Evolutionary conservation across 2,797 vertebrate genomes (phyloP), one percentile per base, ranked within the genome.

Genomic region (Chiloscyllium punctatum): DNA sequence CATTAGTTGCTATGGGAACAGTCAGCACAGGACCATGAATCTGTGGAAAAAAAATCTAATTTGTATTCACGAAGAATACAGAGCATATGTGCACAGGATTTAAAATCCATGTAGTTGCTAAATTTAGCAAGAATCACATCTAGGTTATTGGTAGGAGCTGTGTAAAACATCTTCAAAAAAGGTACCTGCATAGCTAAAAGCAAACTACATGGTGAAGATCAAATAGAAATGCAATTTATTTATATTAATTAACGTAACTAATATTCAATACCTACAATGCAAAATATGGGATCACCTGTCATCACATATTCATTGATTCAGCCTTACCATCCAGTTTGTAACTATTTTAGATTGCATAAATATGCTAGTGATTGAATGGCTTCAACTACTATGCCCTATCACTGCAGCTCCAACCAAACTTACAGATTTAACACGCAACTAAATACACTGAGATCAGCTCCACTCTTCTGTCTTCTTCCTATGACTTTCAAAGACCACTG

Each of bases 1-100:
- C 97, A 97, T 96, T 96, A 97, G 97, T 98, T 98, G 96, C 97
- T 97, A 98, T 98, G 97, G 97, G 42, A 96, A 98, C 96, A 96
- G 96, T 97, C 96, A 97, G 96, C 96, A 96, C 97, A 97, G 97
- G 97, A 96, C 96, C 97, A 97, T 96, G 96, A 97, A 77, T 72
- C 94, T 57, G 48, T 96, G 96, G 96, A 96, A 96, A 57, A 4
- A 96, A 97, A 96, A 96, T 95, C 96, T 96, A 96, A 97, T 97
- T 97, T 97, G 96, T 96, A 97, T 97, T 97, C 97, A 96, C 96
- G 94, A 96, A 96, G 96, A 97, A 97, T 96, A 96, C 23, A 30
- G 42, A 25, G 96, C 95, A 97, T 97, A 96, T 96, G 96, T 96
- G 96, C 96, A 96, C 96, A 96, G 96, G 95, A 95, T 97, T 96